Percentiles rank a stretch among this genome's conserved stretches.
These are phyloP conservation scores for Intellagama lesueurii DNA, from an alignment of 2,797 vertebrate species.

Conservation along the genomic window DNA sequence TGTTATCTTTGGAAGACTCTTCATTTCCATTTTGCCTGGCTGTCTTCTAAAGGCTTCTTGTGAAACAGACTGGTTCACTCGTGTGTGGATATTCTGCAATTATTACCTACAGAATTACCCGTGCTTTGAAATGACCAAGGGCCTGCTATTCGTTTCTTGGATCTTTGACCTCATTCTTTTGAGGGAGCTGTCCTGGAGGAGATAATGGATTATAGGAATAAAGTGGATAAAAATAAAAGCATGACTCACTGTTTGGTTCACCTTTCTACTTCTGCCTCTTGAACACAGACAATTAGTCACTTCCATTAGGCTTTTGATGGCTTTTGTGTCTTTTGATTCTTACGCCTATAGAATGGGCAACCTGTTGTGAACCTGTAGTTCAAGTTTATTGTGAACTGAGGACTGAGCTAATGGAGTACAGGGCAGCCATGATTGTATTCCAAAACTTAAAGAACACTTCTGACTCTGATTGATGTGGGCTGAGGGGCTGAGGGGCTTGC, in stretches of 20 bases:
- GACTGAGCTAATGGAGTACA: neutral
- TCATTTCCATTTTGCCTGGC: neutral
- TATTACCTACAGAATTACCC: neutral
- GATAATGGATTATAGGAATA: conserved; percentile 24
- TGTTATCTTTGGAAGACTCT: neutral
- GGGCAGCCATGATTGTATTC: neutral
- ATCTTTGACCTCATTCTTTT: conserved; percentile 14
- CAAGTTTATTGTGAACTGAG: neutral
- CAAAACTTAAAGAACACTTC: neutral
- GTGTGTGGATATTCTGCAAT: neutral
- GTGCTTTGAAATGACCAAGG: neutral
- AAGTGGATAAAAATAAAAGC: conserved; percentile 55
- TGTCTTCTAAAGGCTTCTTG: neutral
- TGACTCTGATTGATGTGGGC: neutral
- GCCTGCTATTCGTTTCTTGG: neutral
- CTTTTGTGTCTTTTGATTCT: conserved; percentile 22
- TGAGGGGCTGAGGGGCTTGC: neutral
- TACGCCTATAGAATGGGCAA: neutral
- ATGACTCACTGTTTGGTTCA: conserved; percentile 49
- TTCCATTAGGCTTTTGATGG: conserved; percentile 49
- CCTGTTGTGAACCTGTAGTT: conserved; percentile 10
- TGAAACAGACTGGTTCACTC: neutral
- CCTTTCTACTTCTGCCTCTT: conserved; percentile 38
- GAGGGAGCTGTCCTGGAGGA: neutral
- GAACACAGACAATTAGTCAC: neutral